Evolutionary conservation across 1,140 invertebrate species (phyloP), one percentile per base, ranked within the genome.

Genomic region (Drosophila azteca): DNA sequence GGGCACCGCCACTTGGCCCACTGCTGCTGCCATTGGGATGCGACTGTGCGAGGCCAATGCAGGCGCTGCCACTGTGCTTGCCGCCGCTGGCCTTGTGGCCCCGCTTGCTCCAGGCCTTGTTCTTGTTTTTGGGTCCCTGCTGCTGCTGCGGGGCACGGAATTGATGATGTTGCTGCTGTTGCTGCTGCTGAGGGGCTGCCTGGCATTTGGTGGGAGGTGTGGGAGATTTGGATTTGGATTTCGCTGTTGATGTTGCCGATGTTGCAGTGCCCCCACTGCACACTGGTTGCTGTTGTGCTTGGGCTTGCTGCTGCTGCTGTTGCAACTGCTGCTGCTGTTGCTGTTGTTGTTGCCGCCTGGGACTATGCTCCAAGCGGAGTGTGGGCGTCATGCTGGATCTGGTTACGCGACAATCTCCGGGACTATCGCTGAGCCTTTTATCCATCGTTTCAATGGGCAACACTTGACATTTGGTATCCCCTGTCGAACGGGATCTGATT

Each of bases 101-200:
- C 6, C 90, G 61, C 58, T 91, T 91, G 52, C 88, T 79, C 90
- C 90, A 91, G 15, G 80, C 72, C 70, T 91, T 91, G 59, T 80
- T 84, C 44, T 85, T 70, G 53, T 80, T 79, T 68, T 88, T 82
- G 22, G 54, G 52, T 7, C 59, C 69, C 22, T 85, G 85, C 50
- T 80, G 70, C 45, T 84, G 90, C 53, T 91, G 90, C 7, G 90
- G 90, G 39, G 90, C 87, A 54, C 90, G 90, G 52, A 91, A 91
- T 53, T 91, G 90, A 78, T 91, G 87, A 41, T 79, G 82, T 61
- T 85, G 85, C 6, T 65, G 73, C 24, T 65, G 73, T 15, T 51
- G 70, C 5, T n/a, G 54, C 52, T 22, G 61, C 39, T 31, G 61
- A 11, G 49, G 45, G 49, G 66, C 22, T 22, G 64, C 39, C 29